Evolutionary conservation across 1,140 invertebrate species (phyloP).

Genomic region (Lasioglossum baleicum): DNA sequence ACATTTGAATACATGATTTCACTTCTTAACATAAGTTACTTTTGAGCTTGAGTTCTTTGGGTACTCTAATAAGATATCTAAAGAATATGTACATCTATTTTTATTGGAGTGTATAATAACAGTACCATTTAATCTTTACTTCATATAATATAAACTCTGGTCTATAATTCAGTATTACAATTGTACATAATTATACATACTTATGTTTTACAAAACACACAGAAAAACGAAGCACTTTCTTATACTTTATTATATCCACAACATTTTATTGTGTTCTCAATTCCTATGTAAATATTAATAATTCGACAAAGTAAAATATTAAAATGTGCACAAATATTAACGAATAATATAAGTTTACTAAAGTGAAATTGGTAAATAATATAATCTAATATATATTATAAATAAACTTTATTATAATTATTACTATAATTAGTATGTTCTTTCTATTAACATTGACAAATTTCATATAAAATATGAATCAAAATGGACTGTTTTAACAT

Average conservation of each 20-base stretch:
- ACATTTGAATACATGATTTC: not conserved
- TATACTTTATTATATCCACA: not conserved
- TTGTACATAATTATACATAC: not conserved
- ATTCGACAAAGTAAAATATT: not conserved
- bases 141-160: conserved; percentile 11
- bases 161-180: conserved; percentile 29
- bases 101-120: not conserved
- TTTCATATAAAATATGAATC: not conserved
- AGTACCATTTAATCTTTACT: not conserved
- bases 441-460: not conserved
- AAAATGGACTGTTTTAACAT: not conserved
- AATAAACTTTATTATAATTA: not conserved
- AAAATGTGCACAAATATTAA: conserved; percentile 9
- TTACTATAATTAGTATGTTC: not conserved
- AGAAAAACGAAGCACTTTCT: conserved; percentile 2
- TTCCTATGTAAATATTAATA: conserved; percentile 7
- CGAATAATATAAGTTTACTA: conserved; percentile 5
- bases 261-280: not conserved
- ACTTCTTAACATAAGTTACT: not conserved
- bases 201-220: not conserved
- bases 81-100: not conserved
- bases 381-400: not conserved
- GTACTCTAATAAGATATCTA: not conserved
- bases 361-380: not conserved
- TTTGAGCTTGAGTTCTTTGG: not conserved